phyloP scores from a whole-genome alignment of 2,113 vertebrate genomes.

The Petrocephalus zakoni region DNA sequence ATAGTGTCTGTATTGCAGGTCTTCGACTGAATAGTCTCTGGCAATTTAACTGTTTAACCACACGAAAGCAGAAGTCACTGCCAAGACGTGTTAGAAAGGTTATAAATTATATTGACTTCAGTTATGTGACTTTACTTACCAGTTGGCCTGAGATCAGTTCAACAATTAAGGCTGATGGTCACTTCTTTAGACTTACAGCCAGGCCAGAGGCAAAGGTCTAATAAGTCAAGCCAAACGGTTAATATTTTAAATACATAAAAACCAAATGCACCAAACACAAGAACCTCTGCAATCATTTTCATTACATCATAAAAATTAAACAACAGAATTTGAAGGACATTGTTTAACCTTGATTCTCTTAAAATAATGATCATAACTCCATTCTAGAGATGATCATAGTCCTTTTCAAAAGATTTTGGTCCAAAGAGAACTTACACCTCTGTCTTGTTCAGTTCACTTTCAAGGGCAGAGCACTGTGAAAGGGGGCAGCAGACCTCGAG shows the following conservation, averaged over 20 bases:
- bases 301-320: not conserved
- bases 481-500: too few species aligned
- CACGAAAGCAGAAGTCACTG: not conserved
- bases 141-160: not conserved
- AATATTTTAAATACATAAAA: not conserved
- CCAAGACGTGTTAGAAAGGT: not conserved
- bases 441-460: not conserved
- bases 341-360: not conserved
- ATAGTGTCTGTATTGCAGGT: too few species aligned
- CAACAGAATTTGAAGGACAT: not conserved
- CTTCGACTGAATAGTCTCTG: too few species aligned
- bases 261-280: not conserved
- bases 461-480: not conserved
- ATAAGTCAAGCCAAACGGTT: not conserved
- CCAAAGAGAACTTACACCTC: not conserved
- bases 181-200: not conserved
- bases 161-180: not conserved
- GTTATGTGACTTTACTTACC: not conserved
- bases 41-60: not conserved
- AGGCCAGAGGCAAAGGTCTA: not conserved
- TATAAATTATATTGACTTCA: not conserved
- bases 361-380: not conserved
- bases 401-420: not conserved
- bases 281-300: not conserved
- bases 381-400: not conserved